A percentile compares a stretch with the other conserved stretches of the same genome.
These are phyloP conservation scores for Talpa occidentalis DNA, from an alignment of 2,113 vertebrate species.

Conservation along the genomic window DNA sequence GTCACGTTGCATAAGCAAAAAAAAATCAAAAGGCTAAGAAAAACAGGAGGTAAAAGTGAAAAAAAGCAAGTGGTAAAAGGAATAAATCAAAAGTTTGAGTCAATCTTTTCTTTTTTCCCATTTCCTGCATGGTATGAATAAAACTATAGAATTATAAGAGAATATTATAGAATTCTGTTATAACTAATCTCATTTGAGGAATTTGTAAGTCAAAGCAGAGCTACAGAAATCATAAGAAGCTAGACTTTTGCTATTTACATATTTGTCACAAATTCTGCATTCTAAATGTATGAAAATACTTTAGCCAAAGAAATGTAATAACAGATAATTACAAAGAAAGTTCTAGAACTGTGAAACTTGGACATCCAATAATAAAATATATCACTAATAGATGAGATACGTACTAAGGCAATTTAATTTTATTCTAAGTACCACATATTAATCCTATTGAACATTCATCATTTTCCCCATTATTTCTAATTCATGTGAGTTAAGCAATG, in stretches of 20 bases:
- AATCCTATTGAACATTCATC: not conserved
- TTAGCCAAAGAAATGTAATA: not conserved
- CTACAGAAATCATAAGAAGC: not conserved
- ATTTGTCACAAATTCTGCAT: not conserved
- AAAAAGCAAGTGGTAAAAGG: not conserved
- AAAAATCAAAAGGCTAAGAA: not conserved
- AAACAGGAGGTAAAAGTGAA: not conserved
- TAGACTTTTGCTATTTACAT: not conserved
- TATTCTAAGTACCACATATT: not conserved
- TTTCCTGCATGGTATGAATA: not conserved
- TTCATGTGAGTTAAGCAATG: not conserved
- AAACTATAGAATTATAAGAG: not conserved
- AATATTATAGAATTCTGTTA: not conserved
- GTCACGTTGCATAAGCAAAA: constrained; percentile 40
- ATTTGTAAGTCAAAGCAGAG: not conserved
- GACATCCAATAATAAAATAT: not conserved
- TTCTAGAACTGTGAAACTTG: not conserved
- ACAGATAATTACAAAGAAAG: not conserved
- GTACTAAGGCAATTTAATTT: constrained; percentile 5
- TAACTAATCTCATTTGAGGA: not conserved
- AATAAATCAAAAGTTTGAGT: not conserved
- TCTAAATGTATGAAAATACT: not conserved
- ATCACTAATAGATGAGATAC: not conserved
- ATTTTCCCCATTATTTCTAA: constrained; percentile 25
- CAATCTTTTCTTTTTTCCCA: not conserved